Evolutionary conservation across 2,888 invertebrate species (phyloP), one percentile per base, ranked within the genome.

Genomic region (Sclerodermus sp.): DNA sequence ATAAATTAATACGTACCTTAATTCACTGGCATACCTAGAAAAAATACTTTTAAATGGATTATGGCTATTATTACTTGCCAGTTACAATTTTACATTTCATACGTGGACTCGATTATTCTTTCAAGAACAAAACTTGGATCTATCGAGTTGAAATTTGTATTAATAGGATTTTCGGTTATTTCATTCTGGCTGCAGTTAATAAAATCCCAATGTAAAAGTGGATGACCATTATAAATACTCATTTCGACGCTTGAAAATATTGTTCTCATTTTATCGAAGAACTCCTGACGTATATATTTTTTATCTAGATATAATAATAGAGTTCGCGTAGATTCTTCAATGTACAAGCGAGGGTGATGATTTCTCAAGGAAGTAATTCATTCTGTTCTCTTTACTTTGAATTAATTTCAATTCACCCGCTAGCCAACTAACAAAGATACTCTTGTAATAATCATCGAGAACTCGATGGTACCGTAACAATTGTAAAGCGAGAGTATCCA

Each of bases 401-500:
- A 74, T 61, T 9, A 70, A 36, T 46, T 54, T 59, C 38, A 72
- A 66, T 57, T 68, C 72, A 15, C 71, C 72, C 0, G 52, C 53
- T 15, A 74, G 44, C 73, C 74, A 74, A 50, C 64, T 67, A 52
- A 73, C 52, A 43, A 72, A 56, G 4, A 65, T 48, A 44, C 55
- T 53, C n/a, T 44, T 45, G 15, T 54, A 47, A 45, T 58, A 10
- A 44, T 60, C 58, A 15, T 64, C 57, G 38, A 73, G 58, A 5
- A 37, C 15, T 15, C 41, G 15, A 10, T 55, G 58, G 37, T 49
- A 51, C 5, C 48, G 45, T 2, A 68, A 2, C 42, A 67, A 30
- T 40, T 71, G 64, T 2, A 60, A 45, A 2, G 82, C 80, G 51
- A 84, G 18, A 0, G 80, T 81, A 32, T 83, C 83, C 61, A 84